Evolutionary conservation across 2,113 vertebrate species (phyloP).

Genomic region (Grus americana): DNA sequence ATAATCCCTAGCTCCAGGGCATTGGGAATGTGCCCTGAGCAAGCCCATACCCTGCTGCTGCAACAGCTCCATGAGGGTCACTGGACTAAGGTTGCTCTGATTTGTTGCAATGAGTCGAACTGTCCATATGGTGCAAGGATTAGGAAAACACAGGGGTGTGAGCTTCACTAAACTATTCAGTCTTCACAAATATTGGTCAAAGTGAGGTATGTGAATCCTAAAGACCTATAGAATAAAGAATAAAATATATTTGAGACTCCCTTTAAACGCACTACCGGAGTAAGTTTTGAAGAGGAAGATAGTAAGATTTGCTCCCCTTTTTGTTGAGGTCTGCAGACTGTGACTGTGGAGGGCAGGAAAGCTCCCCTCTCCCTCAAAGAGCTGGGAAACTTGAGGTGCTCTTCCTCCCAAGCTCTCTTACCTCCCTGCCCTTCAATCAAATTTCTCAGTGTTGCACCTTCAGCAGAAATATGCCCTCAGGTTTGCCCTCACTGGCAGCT

Average conservation of each 20-base stretch:
- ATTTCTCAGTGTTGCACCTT: neutral
- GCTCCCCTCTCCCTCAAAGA: neutral
- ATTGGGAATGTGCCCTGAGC: neutral
- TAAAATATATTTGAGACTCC: neutral
- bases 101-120: neutral
- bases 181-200: neutral
- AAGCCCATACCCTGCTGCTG: neutral
- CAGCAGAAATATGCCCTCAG: neutral
- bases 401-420: neutral
- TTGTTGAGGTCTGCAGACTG: neutral
- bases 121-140: neutral
- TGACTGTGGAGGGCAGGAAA: neutral
- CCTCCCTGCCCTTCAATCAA: neutral
- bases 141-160: neutral
- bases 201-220: neutral
- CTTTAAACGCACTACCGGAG: neutral
- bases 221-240: neutral
- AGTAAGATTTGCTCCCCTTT: neutral
- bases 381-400: neutral
- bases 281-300: neutral
- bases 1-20: neutral
- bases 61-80: neutral
- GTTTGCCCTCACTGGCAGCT: neutral
- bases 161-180: neutral
- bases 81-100: neutral